Percentiles rank a stretch among this genome's conserved stretches.
Conservation (phyloP, 30 jellyfish, hydroid and myxozoan species). For the Sanderia malayensis region DNA sequence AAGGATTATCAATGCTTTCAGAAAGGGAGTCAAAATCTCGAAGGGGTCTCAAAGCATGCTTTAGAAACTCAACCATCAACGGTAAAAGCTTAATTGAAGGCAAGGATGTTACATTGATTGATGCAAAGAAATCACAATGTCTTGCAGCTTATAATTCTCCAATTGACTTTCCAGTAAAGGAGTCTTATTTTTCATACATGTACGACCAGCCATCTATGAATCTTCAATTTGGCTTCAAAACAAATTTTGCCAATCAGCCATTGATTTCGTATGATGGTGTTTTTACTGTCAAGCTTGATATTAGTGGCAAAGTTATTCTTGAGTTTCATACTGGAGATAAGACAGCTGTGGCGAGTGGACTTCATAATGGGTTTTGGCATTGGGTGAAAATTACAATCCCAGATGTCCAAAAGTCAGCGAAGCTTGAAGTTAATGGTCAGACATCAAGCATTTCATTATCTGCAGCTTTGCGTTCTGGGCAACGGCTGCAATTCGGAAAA, state of each 20-base stretch:
- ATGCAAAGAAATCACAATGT: conserved; percentile 32
- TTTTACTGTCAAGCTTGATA: not conserved
- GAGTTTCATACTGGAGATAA: not conserved
- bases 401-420: conserved; percentile 7
- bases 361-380: conserved; percentile 53
- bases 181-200: conserved; percentile 36
- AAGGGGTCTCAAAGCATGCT: conserved; percentile 51
- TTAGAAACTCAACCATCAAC: conserved; percentile 28
- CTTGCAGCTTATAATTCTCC: conserved; percentile 1
- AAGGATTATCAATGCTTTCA: conserved; percentile 5
- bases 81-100: conserved; percentile 41
- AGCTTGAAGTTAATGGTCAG: conserved; percentile 29
- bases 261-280: conserved; percentile 3
- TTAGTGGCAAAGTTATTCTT: conserved; percentile 14
- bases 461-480: conserved; percentile 2
- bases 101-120: conserved; percentile 28
- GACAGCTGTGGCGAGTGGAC: not conserved
- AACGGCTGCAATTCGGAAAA: conserved; percentile 24
- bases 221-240: conserved; percentile 29
- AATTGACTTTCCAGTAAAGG: conserved; percentile 29
- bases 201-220: conserved; percentile 1
- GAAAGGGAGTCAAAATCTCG: conserved; percentile 19
- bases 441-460: conserved; percentile 4
- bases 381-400: conserved; percentile 27
- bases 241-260: conserved; percentile 25